A percentile compares a stretch with the other conserved stretches of the same genome.
phyloP scores from a whole-genome alignment of 2,797 vertebrate genomes.

The Molossus alvarezi region DNA sequence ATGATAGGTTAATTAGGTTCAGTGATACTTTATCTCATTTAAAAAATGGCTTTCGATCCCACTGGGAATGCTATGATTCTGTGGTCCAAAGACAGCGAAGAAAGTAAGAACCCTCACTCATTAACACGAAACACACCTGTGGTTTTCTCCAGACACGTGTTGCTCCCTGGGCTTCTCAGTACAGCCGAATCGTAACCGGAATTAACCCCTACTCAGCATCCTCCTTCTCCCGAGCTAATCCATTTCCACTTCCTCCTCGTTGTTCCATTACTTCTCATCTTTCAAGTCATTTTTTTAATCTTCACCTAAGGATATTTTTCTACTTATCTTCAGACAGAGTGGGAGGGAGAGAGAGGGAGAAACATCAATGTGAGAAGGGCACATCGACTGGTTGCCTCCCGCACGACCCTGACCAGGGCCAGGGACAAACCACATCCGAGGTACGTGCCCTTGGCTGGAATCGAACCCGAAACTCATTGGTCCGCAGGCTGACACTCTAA shows the following conservation, averaged over 20 bases:
- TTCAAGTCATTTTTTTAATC: neutral
- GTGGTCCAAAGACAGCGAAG: constrained; percentile 46
- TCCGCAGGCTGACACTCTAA: too few relatives aligned
- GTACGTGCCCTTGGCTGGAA: too few relatives aligned
- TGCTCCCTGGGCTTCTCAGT: neutral
- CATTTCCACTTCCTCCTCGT: neutral
- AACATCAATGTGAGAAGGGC: too few relatives aligned
- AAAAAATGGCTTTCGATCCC: constrained; percentile 44
- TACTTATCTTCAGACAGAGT: too few relatives aligned
- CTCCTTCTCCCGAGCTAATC: neutral
- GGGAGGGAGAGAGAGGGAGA: too few relatives aligned
- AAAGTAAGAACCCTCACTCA: constrained; percentile 35
- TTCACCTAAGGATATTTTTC: too few relatives aligned
- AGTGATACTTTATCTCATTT: constrained; percentile 42
- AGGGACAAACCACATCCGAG: too few relatives aligned
- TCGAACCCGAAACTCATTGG: too few relatives aligned
- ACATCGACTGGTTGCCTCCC: too few relatives aligned
- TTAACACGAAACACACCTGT: neutral
- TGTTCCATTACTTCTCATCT: too few relatives aligned
- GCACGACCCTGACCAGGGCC: too few relatives aligned
- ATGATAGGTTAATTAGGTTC: constrained; percentile 55
- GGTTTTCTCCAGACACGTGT: neutral
- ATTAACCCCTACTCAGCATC: neutral
- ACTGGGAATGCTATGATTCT: neutral
- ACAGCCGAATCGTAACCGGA: neutral